Conservation (phyloP, 1,140 invertebrate genomes). For the Onthophagus taurus region DNA sequence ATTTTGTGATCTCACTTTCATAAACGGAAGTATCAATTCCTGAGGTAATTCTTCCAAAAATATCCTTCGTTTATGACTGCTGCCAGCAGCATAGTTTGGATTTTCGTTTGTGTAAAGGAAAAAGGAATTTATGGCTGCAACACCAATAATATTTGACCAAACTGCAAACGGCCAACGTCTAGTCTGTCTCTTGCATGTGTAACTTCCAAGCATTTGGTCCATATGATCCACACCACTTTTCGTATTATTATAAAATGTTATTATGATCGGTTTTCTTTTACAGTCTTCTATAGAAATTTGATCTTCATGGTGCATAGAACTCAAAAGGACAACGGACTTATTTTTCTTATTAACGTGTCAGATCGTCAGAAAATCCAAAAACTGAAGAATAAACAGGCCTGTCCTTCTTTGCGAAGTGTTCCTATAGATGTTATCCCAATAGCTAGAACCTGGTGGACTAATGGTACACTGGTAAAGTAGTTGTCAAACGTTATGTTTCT, state of each 20-base stretch:
- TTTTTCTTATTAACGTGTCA: not conserved
- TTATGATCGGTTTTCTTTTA: not conserved
- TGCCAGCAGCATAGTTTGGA: not conserved
- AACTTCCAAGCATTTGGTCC: not conserved
- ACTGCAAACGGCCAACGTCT: slow-evolving; percentile 16
- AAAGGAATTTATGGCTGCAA: slow-evolving; percentile 18
- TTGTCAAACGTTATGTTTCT: not conserved
- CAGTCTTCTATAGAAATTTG: not conserved
- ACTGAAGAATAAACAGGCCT: not conserved
- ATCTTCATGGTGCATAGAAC: not conserved
- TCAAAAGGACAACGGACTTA: not conserved
- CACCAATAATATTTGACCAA: slow-evolving; percentile 25
- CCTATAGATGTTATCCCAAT: not conserved
- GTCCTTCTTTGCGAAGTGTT: not conserved
- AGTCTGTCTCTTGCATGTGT: not conserved
- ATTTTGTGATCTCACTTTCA: not conserved
- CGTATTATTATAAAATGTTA: not conserved
- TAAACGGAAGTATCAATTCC: not conserved
- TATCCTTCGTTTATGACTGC: not conserved
- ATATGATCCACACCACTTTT: not conserved
- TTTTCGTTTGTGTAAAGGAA: not conserved
- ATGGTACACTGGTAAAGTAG: not conserved
- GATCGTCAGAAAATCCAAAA: not conserved
- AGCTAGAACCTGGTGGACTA: not conserved
- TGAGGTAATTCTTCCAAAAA: not conserved